Percentiles rank a stretch among this genome's conserved stretches.
Evolutionary conservation across 1,140 invertebrate species (phyloP).

Genomic region (Ctenoplectra terminalis): DNA sequence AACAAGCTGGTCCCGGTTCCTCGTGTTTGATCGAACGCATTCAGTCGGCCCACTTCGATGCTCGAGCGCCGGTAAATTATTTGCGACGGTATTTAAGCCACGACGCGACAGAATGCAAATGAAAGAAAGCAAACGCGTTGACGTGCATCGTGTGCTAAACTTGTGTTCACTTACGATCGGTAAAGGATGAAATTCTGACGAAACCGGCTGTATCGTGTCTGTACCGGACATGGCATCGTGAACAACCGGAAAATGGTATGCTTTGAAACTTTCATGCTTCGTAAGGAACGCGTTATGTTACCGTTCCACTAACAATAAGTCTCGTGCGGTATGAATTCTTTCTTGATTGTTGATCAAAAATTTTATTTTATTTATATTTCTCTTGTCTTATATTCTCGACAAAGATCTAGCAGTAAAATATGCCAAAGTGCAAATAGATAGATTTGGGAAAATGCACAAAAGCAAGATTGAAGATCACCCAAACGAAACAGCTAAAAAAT

Average conservation of each 20-base stretch:
- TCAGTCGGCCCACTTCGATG: background rate
- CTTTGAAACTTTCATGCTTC: constrained; percentile 4
- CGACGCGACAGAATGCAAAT: constrained; percentile 63
- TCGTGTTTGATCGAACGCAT: background rate
- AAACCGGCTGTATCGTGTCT: background rate
- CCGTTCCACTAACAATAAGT: background rate
- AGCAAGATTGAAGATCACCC: too few species aligned
- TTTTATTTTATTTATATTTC: too few species aligned
- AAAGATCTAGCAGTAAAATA: too few species aligned
- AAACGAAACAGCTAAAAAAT: too few species aligned
- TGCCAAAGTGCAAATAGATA: too few species aligned
- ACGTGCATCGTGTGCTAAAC: constrained; percentile 55
- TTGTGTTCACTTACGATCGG: background rate
- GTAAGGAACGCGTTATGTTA: background rate
- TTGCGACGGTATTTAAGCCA: constrained; percentile 53
- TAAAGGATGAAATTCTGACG: background rate
- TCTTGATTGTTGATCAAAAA: too few species aligned
- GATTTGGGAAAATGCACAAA: too few species aligned
- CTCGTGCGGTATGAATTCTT: too few species aligned
- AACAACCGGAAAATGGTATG: background rate
- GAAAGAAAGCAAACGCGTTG: constrained; percentile 67
- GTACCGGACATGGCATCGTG: background rate
- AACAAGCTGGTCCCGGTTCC: background rate
- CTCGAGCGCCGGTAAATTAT: constrained; percentile 33
- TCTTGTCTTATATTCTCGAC: too few species aligned